Percentiles rank a stretch among this genome's conserved stretches.
These are phyloP conservation scores for Brachyhypopomus gauderio DNA, from an alignment of 2,113 vertebrate species.

Conservation along the genomic window DNA sequence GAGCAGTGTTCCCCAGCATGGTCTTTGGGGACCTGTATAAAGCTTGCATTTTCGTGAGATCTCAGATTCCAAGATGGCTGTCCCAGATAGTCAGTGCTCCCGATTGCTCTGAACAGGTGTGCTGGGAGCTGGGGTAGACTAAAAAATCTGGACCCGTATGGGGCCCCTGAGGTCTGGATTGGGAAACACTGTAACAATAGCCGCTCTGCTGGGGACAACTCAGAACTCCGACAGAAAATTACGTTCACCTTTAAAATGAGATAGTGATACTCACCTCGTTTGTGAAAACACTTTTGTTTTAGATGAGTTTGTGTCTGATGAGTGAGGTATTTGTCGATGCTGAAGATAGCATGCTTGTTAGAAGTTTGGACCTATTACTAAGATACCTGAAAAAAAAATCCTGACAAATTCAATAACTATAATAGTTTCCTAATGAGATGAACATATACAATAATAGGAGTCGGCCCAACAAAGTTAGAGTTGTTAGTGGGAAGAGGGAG, in stretches of 20 bases:
- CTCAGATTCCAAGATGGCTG: no score
- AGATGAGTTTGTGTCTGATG: neutral
- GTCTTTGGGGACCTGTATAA: no score
- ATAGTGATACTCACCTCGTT: no score
- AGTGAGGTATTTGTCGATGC: neutral
- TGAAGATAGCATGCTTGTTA: no score
- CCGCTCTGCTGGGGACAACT: no score
- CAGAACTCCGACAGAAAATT: conserved; percentile 19
- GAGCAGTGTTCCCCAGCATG: neutral
- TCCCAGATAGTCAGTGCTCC: no score
- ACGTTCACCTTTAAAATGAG: neutral
- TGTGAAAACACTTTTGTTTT: neutral
- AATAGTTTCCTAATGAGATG: neutral
- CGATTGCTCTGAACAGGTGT: no score
- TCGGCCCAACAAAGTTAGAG: neutral
- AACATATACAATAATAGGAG: neutral
- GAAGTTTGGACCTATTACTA: neutral
- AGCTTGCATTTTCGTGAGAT: no score
- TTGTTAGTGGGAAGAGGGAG: neutral
- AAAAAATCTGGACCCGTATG: no score
- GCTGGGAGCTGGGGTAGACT: no score
- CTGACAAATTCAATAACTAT: neutral
- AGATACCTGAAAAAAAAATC: neutral
- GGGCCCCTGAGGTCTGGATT: no score
- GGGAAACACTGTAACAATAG: no score